Base-by-base conservation (phyloP, 1,140 invertebrate species). In the Calliphora vicina region DNA sequence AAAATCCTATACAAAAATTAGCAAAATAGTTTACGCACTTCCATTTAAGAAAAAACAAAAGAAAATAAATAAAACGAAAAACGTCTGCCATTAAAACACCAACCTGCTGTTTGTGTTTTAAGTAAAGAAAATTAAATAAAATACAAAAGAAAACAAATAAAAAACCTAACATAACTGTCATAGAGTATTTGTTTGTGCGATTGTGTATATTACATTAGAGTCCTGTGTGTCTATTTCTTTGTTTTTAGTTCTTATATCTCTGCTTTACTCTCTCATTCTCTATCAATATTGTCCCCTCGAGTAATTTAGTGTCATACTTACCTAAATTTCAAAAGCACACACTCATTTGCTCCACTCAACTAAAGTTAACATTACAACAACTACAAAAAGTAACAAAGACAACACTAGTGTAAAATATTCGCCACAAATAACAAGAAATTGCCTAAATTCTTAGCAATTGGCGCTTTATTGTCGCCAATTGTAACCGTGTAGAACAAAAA, bases 401-500 rank as follows among this genome's bases (percentile, higher is more conserved):
- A 67, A 67, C 23, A 23, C 61, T 12, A 61, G 17, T 43, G 42
- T 17, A 67, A 67, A 67, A 67, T 23, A 67, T 23, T 4, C 10
- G n/a, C n/a, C n/a, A n/a, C n/a, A n/a, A n/a, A n/a, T 10, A 67
- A 67, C 2, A 57, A 57, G 50, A 57, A 57, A 57, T 35, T 35
- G 35, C 4, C 35, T n/a, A 57, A 57, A 57, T n/a, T n/a, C 5
- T 57, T 5, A 3, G 50, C 50, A 57, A 67, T 67, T 67, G 61
- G 61, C 61, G 13, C 35, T 43, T 43, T 43, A 45, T 78, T 78
- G 35, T 43, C 74, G 42, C n/a, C n/a, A 78, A 13, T 78, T 78
- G 20, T 45, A 57, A n/a, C 6, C 13, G 13, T 17, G 6, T 8
- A 57, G 5, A 67, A 67, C 23, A 67, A 10, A 20, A 76, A 17